Evolutionary conservation across 37 sponge, comb jelly and placozoan genomes (phyloP), one percentile per base, ranked within the genome.

Genomic region (Haliclona indistincta): DNA sequence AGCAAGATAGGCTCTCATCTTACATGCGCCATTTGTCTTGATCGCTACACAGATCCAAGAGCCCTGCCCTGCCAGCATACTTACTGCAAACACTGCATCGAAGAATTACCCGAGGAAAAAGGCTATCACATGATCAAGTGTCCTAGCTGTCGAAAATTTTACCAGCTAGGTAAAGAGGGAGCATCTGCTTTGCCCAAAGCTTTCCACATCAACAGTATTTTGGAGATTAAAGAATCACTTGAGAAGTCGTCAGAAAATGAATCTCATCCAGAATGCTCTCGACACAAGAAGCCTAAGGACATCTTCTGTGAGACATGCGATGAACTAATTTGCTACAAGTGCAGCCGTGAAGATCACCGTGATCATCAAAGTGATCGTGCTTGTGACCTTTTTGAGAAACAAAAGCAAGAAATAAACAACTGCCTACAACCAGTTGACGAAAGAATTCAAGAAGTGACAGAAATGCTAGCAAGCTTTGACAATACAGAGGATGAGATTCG

Each of bases 241-340:
- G n/a, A n/a, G n/a, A n/a, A n/a, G n/a, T n/a, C n/a, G n/a, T n/a
- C n/a, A n/a, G n/a, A n/a, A n/a, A n/a, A n/a, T 25, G 60, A 58
- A 26, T 20, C 28, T 25, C 6, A 25, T 8, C n/a, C 60, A 7
- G 15, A 47, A 10, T 58, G 60, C 45, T 41, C 26, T 43, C 71
- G 67, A 26, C 45, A 41, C 34, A 23, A 28, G 0, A 34, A 66
- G n/a, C 22, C 0, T 5, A 32, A 74, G 36, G 54, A 72, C 64
- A 63, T 81, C 39, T 81, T 63, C 62, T 81, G 81, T 45, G 81
- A 81, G 55, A 81, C 54, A 13, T 82, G 83, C 56, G 43, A 54
- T 10, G 68, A 82, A 56, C 54, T 82, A 20, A 54, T 74, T 4
- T 82, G 83, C 54, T 4, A 17, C 60, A 41, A 82, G 43, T 82